Evolutionary conservation across 2,797 vertebrate genomes (phyloP), one percentile per base, ranked within the genome.

Genomic region (Fundulus diaphanus): DNA sequence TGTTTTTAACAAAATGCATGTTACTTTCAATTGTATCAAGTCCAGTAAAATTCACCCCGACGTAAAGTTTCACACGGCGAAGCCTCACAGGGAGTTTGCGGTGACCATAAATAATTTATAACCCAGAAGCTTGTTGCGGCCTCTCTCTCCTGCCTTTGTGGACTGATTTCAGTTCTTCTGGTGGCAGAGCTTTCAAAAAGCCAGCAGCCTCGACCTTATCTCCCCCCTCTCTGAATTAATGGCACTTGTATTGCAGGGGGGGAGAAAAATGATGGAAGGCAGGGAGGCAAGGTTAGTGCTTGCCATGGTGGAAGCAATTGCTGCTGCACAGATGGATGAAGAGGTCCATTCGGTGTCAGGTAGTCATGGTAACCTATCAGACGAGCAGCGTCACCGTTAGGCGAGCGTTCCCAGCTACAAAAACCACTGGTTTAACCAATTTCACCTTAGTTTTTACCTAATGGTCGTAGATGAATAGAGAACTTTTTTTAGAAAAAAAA

Each of bases 311-410:
- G 90, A 90, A 87, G 86, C 71, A 63, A 85, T 81, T 76, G 86
- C 80, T 81, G 68, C 84, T 67, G 85, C 83, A 74, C 88, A 89
- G 87, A 92, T 88, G 83, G 86, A 91, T 80, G 84, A 82, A 90
- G 85, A 90, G 80, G 79, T 83, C 81, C 74, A 88, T 88, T 88
- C 81, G 56, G 74, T 91, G 89, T 93, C 83, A 88, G 84, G 93
- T 94, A 74, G 91, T 83, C 92, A 92, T 93, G 93, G 93, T 86
- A 91, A 95, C 86, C 83, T 85, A 88, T 90, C 83, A 87, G 87
- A 88, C 80, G 82, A 81, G 82, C 84, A 82, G 80, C 85, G 82
- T 86, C 52, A 16, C 9, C 2, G 78, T 85, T 83, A 81, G 44
- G 79, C 73, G 74, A 65, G 59, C 74, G 74, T 73, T 80, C 33